Conservation (phyloP, 2,888 invertebrate species). For the Pachycephus smyrnensis region DNA sequence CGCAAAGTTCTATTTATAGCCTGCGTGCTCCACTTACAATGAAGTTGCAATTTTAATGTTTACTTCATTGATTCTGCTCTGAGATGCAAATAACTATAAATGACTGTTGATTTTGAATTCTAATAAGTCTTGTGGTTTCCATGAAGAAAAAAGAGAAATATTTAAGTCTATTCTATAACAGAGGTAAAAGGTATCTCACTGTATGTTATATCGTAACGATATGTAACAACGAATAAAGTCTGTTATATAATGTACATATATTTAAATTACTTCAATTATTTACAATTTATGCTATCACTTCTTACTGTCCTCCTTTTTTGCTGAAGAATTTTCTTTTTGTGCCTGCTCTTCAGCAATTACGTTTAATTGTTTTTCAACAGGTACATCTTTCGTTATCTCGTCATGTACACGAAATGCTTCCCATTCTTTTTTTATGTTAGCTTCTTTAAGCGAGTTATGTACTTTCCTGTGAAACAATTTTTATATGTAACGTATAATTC, state of each 20-base stretch:
- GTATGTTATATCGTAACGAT: constrained; percentile 14
- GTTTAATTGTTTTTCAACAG: background rate
- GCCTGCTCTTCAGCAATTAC: background rate
- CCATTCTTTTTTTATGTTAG: background rate
- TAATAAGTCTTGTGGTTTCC: no score
- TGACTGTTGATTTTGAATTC: no score
- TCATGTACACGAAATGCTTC: background rate
- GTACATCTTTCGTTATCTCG: background rate
- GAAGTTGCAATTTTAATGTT: no score
- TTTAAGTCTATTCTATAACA: no score
- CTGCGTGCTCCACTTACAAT: no score
- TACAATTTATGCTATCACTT: background rate
- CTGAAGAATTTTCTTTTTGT: background rate
- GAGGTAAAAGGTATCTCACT: constrained; percentile 8
- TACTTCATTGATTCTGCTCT: no score
- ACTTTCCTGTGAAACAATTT: constrained; percentile 6
- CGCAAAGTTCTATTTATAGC: no score
- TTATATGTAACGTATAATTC: constrained; percentile 4
- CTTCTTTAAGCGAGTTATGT: background rate
- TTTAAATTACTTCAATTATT: constrained; percentile 3
- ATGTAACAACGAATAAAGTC: constrained; percentile 24
- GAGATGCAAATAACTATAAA: no score
- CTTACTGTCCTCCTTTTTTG: background rate
- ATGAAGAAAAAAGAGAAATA: background rate
- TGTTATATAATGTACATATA: constrained; percentile 7